phyloP scores from a whole-genome alignment of 1,140 invertebrate genomes.

The Drosophila ficusphila region DNA sequence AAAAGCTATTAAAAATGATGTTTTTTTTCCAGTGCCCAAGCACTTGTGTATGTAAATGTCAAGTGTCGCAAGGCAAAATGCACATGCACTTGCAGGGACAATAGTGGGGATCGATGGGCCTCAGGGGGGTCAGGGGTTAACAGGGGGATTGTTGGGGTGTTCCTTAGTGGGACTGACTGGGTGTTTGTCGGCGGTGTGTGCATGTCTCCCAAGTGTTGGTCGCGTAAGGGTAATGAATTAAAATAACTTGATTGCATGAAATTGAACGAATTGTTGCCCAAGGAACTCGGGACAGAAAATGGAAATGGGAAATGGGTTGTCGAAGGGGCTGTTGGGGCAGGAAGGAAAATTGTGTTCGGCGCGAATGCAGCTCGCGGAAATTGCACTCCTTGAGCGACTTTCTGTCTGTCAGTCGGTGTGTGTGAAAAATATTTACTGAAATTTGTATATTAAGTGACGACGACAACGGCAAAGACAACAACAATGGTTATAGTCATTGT shows the following conservation, averaged over 20 bases:
- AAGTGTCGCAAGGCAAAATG: slow-evolving; percentile 55
- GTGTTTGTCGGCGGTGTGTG: slow-evolving; percentile 42
- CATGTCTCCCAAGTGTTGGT: slow-evolving; percentile 78
- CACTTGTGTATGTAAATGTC: slow-evolving; percentile 27
- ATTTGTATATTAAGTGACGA: slow-evolving; percentile 81
- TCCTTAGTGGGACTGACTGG: background rate
- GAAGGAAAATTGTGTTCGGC: slow-evolving; percentile 18
- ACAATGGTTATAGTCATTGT: slow-evolving; percentile 28
- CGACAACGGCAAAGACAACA: slow-evolving; percentile 51
- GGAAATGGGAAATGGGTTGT: slow-evolving; percentile 30
- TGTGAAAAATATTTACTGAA: slow-evolving; percentile 78
- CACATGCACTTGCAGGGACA: slow-evolving; percentile 57
- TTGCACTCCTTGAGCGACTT: slow-evolving; percentile 34
- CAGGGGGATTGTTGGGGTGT: background rate
- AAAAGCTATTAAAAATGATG: no score
- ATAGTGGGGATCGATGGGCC: slow-evolving; percentile 21
- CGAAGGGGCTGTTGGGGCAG: background rate
- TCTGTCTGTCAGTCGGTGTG: slow-evolving; percentile 16
- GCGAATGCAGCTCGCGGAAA: slow-evolving; percentile 36
- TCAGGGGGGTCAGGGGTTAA: background rate
- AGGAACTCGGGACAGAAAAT: slow-evolving; percentile 36
- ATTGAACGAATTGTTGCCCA: slow-evolving; percentile 79
- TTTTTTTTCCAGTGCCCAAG: slow-evolving; percentile 5
- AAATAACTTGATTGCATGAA: slow-evolving; percentile 83
- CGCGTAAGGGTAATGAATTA: slow-evolving; percentile 82